Base-by-base conservation (phyloP, 2,888 invertebrate species). In the Acanthococcus lagerstroemiae region DNA sequence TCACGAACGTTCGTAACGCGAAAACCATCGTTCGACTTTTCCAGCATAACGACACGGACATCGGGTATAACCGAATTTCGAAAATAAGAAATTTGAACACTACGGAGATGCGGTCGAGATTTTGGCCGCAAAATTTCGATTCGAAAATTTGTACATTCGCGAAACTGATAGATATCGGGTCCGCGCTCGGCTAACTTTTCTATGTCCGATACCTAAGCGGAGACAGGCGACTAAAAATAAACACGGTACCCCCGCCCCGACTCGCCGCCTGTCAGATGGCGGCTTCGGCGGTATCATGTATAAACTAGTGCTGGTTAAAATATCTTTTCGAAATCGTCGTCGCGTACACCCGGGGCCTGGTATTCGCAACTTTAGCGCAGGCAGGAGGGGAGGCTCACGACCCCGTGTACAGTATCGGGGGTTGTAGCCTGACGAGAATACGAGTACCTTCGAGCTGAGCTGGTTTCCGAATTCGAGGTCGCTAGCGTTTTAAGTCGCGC, bases 41-140 rank as follows among this genome's bases (percentile, higher is more conserved):
- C 50, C 61, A 61, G 61, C 61, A 61, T 61, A 61, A 61, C 61
- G 61, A 50, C 50, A 61, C 50, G 30, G 52, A 61, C 61, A 61
- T 61, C 15, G 30, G 52, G 15, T 50, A 21, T 37, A 9, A 17
- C 5, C 6, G n/a, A 6, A 17, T n/a, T n/a, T 48, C 19, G 9
- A 19, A 48, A 48, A 48, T 17, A 19, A 48, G 17, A 19, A 48
- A 48, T n/a, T n/a, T 19, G 12, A 19, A 48, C n/a, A n/a, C n/a
- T n/a, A n/a, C n/a, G n/a, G n/a, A n/a, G n/a, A n/a, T n/a, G n/a
- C n/a, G n/a, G n/a, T n/a, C n/a, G n/a, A n/a, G n/a, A n/a, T n/a
- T n/a, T 12, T 15, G 46, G 46, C n/a, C n/a, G 19, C 15, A 27
- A 55, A 55, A 56, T 46, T 46, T 26, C 22, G 26, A 46, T 46